Conservation (phyloP, 2,113 vertebrate species). For the Corynorhinus townsendii region DNA sequence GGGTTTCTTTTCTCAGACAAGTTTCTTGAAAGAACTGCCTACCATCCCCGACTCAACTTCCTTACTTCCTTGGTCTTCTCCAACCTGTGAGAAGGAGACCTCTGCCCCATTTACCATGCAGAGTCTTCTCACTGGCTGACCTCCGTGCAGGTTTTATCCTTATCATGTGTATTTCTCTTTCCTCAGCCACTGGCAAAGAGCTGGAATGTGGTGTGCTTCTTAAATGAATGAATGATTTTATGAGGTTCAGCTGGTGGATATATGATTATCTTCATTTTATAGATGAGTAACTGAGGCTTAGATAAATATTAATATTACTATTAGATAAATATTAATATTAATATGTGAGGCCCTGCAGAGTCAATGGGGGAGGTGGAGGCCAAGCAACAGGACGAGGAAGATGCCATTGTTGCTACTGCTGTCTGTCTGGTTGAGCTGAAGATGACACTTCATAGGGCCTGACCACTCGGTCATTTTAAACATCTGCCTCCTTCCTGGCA, state of each 20-base stretch:
- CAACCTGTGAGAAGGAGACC: neutral
- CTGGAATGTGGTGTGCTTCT: neutral
- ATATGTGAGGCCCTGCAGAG: neutral
- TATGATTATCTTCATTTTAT: neutral
- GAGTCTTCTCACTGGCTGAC: neutral
- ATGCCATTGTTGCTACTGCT: neutral
- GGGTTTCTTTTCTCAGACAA: neutral
- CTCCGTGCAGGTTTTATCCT: neutral
- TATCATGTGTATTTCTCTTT: neutral
- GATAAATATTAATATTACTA: neutral
- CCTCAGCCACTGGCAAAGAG: neutral
- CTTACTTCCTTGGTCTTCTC: neutral
- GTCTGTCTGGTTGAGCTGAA: neutral
- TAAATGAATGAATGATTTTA: neutral
- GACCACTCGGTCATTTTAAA: conserved; percentile 31
- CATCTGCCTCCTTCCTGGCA: conserved; percentile 34
- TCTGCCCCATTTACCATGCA: neutral
- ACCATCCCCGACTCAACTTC: neutral
- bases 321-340: neutral
- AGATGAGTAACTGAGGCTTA: neutral
- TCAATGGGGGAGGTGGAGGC: neutral
- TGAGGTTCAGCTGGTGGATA: neutral
- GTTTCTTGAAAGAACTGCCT: neutral
- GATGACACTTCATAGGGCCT: neutral
- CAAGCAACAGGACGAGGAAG: neutral